Base-by-base conservation (phyloP, 1,140 invertebrate species). In the Sipha flava region DNA sequence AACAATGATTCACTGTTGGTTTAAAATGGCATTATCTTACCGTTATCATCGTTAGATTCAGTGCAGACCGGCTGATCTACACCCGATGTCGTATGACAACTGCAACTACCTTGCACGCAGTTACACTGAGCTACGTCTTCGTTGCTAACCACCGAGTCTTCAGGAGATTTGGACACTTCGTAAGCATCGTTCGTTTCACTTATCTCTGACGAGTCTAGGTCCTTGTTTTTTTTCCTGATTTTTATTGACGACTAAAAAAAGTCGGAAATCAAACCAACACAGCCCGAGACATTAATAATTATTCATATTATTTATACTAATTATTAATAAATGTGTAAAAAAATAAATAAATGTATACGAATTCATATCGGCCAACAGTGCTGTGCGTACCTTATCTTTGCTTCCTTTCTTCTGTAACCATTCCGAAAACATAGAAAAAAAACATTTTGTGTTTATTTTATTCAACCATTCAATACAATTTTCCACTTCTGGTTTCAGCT, bases 351-450 rank as follows among this genome's bases (percentile, higher is more conserved):
- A n/a, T n/a, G n/a, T n/a, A n/a, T n/a, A n/a, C n/a, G n/a, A n/a
- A n/a, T n/a, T n/a, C n/a, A n/a, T n/a, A n/a, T n/a, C n/a, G 14
- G 18, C n/a, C 21, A 66, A 66, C 14, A 21, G 10, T 40, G n/a
- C n/a, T n/a, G n/a, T 5, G n/a, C 90, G 90, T 90, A 92, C 91
- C 91, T 92, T 92, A 86, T 93, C 92, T 85, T 90, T 88, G 87
- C 91, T 92, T 87, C 91, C 91, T 87, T 92, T 92, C 90, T 92
- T 92, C 91, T 92, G 88, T 84, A 47, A 26, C 43, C 40, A 5
- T 70, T 31, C 66, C 66, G 40, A 47, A 26, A 16, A 70, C 40
- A 70, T 70, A 47, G 40, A 70, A 66, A 70, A 70, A 70, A 47
- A 45, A 47, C 6, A 70, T 47, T 66, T 43, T 47, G 40, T 70